Evolutionary conservation across 2,888 invertebrate genomes (phyloP), one percentile per base, ranked within the genome.

Genomic region (Dicycla oo): DNA sequence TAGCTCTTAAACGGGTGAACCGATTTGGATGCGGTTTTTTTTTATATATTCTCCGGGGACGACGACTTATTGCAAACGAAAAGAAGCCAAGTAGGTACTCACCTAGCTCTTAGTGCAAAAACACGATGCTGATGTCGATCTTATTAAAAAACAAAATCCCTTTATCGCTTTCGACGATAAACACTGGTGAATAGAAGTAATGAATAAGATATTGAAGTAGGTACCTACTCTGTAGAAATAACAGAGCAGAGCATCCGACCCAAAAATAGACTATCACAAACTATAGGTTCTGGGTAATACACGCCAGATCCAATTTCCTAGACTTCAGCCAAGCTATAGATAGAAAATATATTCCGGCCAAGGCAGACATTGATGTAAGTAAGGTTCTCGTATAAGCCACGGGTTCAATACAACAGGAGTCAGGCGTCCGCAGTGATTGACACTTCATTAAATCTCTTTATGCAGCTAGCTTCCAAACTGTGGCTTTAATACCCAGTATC

Each of bases 371-470:
- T 70, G 49, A 51, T 23, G 15, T 26, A 34, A 43, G 15, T 18
- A 26, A 26, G 18, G 7, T n/a, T n/a, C n/a, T n/a, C n/a, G n/a
- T 26, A 26, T 54, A 63, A 30, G 26, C 40, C 15, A 23, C 51
- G 23, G 20, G 7, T 56, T 47, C 34, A 49, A 57, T 51, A 51
- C 15, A 70, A 78, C 30, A 57, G 13, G 18, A 49, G 40, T 34
- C 49, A 18, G 23, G 3, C 15, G 26, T 15, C 58, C 34, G n/a
- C 40, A 38, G 26, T 75, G 78, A 78, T 53, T 58, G 78, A 54
- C 78, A 70, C 11, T 38, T 57, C 30, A 78, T 75, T 75, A 62
- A 77, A 70, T 65, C 38, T 72, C 65, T 74, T 77, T 43, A 38
- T 40, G 38, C 43, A 68, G 69, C 20, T 15, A 23, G 23, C 30